Evolutionary conservation across 2,113 vertebrate species (phyloP).

Genomic region (Pelusios castaneus): DNA sequence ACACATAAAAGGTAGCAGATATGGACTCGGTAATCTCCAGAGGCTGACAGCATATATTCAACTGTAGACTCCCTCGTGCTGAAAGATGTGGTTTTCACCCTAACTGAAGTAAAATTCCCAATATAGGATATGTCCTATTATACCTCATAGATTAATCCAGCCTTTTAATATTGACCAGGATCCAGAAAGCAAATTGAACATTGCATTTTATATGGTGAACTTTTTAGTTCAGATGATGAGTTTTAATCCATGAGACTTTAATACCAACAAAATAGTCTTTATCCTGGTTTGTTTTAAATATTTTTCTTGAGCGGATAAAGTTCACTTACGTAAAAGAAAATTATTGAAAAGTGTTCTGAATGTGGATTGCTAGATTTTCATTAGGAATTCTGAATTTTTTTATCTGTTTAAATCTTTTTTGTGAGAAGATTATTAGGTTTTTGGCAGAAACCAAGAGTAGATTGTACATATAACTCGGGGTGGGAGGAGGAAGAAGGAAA

Average conservation of each 20-base stretch:
- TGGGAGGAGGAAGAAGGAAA: slow-evolving; percentile 27
- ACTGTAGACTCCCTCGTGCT: background rate
- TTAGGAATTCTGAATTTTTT: background rate
- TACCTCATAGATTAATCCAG: background rate
- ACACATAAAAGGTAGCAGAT: background rate
- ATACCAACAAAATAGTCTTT: slow-evolving; percentile 20
- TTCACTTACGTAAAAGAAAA: background rate
- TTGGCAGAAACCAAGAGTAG: slow-evolving; percentile 8
- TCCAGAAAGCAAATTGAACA: background rate
- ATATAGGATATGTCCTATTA: background rate
- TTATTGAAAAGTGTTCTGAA: background rate
- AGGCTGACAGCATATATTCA: background rate
- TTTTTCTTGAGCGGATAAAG: slow-evolving; percentile 18
- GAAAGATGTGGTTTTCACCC: background rate
- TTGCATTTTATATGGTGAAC: slow-evolving; percentile 24
- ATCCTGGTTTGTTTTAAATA: slow-evolving; percentile 12
- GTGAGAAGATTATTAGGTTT: slow-evolving; percentile 19
- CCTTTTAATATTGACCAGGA: background rate
- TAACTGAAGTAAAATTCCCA: background rate
- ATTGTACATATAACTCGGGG: slow-evolving; percentile 34
- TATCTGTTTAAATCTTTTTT: background rate
- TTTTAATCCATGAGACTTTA: slow-evolving; percentile 44
- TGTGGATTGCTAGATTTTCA: background rate
- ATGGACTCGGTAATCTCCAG: background rate
- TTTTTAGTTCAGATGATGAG: slow-evolving; percentile 40